phyloP scores from a whole-genome alignment of 2,113 vertebrate species.

The Bombycilla garrulus region DNA sequence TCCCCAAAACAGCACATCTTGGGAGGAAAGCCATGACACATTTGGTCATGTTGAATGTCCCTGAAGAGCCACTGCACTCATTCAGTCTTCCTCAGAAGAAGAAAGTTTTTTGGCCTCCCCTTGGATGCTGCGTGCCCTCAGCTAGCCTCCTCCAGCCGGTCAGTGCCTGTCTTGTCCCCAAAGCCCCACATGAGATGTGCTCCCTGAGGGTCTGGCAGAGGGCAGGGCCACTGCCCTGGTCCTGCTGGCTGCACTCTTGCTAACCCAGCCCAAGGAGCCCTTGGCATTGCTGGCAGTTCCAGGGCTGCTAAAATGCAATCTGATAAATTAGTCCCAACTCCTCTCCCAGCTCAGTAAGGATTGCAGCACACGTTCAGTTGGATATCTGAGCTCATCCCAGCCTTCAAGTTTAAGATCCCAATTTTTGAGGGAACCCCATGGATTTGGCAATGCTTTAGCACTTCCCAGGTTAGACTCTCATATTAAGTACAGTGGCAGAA shows the following conservation, averaged over 20 bases:
- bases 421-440: accelerated
- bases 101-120: background rate
- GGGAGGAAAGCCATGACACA: background rate
- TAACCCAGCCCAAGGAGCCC: accelerated
- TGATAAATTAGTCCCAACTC: background rate
- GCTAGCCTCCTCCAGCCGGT: background rate
- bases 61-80: background rate
- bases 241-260: background rate
- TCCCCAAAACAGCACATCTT: accelerated
- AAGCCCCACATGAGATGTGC: accelerated
- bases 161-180: background rate
- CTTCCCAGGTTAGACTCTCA: background rate
- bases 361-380: background rate
- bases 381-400: background rate
- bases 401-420: background rate
- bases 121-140: accelerated
- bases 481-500: background rate
- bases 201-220: background rate
- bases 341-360: background rate
- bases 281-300: background rate
- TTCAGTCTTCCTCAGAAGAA: background rate
- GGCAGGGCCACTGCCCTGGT: background rate
- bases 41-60: background rate
- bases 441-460: background rate
- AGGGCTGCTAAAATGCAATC: background rate